These are phyloP conservation scores for Physocephala rufipes DNA, from an alignment of 2,888 invertebrate genomes.

Conservation along the genomic window DNA sequence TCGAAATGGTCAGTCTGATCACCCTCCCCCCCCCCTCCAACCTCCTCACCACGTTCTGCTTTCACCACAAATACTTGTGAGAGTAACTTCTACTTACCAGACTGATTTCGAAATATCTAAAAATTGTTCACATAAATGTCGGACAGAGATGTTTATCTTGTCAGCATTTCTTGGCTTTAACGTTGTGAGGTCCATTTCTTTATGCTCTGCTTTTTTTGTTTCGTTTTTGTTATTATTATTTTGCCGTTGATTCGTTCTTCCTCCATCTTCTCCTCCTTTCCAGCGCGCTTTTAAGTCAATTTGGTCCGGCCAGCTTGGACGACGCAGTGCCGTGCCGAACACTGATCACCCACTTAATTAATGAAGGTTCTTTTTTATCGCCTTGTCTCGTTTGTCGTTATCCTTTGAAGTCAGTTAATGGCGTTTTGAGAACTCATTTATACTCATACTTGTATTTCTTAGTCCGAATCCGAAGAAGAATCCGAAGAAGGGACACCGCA, in stretches of 20 bases:
- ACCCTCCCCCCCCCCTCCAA: not conserved
- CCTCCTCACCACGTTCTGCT: conserved; percentile 1
- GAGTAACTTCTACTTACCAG: conserved; percentile 1
- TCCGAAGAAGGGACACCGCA: conserved; percentile 18
- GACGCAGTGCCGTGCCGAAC: conserved; percentile 17
- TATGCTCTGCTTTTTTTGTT: not conserved
- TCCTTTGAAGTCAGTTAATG: conserved; percentile 44
- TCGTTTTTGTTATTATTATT: conserved; percentile 4
- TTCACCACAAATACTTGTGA: not conserved
- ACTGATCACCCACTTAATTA: conserved; percentile 45
- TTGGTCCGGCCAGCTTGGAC: not conserved
- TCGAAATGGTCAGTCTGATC: no score
- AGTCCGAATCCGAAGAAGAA: no score
- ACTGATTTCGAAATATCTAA: conserved; percentile 23
- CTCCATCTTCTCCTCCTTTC: not conserved
- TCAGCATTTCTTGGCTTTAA: conserved; percentile 13
- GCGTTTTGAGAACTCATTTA: conserved; percentile 45
- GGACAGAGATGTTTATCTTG: conserved; percentile 43
- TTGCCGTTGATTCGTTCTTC: not conserved
- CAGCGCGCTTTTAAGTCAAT: not conserved
- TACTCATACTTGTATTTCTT: conserved; percentile 19
- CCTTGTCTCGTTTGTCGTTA: conserved; percentile 41
- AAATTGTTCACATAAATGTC: conserved; percentile 43
- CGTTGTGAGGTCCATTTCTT: conserved; percentile 28
- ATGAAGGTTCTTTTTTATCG: conserved; percentile 44